A percentile compares a stretch with the other conserved stretches of the same genome.
These are phyloP conservation scores for Ornithoptera priamus DNA, from an alignment of 2,888 invertebrate species.

Conservation along the genomic window DNA sequence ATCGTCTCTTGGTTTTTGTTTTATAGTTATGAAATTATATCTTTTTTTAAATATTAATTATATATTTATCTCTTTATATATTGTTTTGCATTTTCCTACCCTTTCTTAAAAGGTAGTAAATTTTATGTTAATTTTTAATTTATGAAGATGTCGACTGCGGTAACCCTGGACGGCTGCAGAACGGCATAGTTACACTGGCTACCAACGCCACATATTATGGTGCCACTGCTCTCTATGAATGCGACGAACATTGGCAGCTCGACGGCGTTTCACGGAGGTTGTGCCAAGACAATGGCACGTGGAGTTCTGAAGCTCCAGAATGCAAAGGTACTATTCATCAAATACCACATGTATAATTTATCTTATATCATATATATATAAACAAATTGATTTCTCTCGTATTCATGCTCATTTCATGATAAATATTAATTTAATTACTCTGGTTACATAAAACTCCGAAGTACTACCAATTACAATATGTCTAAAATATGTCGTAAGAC, in stretches of 20 bases:
- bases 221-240: conserved; percentile 90
- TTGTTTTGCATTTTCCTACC: background rate
- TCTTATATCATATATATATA: too few relatives aligned
- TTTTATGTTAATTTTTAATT: background rate
- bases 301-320: conserved; percentile 91
- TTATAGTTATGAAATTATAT: too few relatives aligned
- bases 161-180: conserved; percentile 84
- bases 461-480: background rate
- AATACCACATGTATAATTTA: background rate
- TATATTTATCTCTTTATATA: background rate
- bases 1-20: too few relatives aligned
- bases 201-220: conserved; percentile 95
- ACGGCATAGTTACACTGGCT: conserved; percentile 88
- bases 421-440: background rate
- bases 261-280: conserved; percentile 90
- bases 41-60: too few relatives aligned
- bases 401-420: too few relatives aligned
- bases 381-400: too few relatives aligned
- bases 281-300: conserved; percentile 93
- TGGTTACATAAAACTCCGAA: background rate
- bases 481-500: too few relatives aligned
- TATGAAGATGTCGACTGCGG: conserved; percentile 91
- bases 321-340: conserved; percentile 83
- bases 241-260: conserved; percentile 88
- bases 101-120: background rate